Conservation (phyloP, 2,888 invertebrate genomes). For the Trimorus sp. region DNA sequence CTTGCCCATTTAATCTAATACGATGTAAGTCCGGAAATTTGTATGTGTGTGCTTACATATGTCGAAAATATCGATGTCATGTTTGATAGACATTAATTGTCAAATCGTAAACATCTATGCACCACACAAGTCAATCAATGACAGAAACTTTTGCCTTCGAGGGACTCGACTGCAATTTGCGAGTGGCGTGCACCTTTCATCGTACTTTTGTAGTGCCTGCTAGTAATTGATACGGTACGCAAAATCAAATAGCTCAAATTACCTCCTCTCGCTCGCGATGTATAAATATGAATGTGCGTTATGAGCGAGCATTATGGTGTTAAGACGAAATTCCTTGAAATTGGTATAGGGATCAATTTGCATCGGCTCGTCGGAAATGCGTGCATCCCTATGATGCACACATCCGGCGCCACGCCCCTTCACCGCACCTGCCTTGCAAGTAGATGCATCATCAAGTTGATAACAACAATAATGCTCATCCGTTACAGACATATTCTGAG, state of each 20-base stretch:
- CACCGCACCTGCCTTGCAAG: constrained; percentile 75
- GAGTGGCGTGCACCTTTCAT: not conserved
- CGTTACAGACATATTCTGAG: constrained; percentile 56
- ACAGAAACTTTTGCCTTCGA: constrained; percentile 3
- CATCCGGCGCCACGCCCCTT: constrained; percentile 79
- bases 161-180: not conserved
- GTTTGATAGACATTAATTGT: constrained; percentile 48
- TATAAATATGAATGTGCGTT: constrained; percentile 7
- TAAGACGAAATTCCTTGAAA: constrained; percentile 54
- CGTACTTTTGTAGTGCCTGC: not conserved
- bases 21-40: not conserved
- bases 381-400: constrained; percentile 75
- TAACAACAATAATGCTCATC: constrained; percentile 73
- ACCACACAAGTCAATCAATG: constrained; percentile 24
- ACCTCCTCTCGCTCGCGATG: not conserved
- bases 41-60: not conserved
- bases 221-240: not conserved
- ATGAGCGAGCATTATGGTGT: constrained; percentile 27
- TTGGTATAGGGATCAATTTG: constrained; percentile 72
- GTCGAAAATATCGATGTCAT: constrained; percentile 10
- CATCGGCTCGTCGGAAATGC: constrained; percentile 76
- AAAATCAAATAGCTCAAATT: not conserved
- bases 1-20: not conserved
- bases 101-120: not conserved
- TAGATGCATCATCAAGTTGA: constrained; percentile 72